These are phyloP conservation scores for Astur gentilis DNA, from an alignment of 2,113 vertebrate species.

Conservation along the genomic window DNA sequence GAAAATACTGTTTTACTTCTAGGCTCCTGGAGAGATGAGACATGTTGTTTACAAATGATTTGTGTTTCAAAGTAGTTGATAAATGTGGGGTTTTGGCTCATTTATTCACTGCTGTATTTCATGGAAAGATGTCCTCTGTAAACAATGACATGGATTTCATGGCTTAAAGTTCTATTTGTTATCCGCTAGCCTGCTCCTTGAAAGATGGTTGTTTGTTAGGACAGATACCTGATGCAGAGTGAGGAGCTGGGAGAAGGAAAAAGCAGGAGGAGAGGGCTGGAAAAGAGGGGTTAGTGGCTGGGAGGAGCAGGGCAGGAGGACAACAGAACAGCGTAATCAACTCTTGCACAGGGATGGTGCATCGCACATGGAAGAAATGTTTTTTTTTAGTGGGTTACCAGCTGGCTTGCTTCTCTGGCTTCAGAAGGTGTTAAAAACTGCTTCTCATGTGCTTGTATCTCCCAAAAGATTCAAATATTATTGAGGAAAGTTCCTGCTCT, in stretches of 20 bases:
- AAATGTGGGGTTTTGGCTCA: not conserved
- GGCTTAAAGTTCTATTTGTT: not conserved
- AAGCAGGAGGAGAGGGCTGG: not conserved
- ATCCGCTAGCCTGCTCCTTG: not conserved
- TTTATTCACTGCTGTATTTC: not conserved
- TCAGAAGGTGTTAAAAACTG: not conserved
- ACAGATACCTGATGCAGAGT: rapidly evolving
- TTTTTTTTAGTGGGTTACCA: not conserved
- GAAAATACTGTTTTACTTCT: slow-evolving; percentile 6
- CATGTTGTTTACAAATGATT: not conserved
- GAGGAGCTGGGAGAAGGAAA: not conserved
- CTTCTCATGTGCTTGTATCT: not conserved
- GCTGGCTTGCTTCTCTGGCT: not conserved
- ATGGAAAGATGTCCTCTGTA: not conserved
- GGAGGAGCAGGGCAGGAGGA: not conserved
- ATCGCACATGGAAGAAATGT: rapidly evolving
- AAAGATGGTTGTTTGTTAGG: not conserved
- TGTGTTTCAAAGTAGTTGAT: not conserved
- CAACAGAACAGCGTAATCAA: not conserved
- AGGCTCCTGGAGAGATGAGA: not conserved
- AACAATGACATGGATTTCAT: not conserved
- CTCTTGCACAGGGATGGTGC: not conserved
- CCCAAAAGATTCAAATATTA: not conserved
- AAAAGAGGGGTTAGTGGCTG: not conserved
- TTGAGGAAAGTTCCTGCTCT: not conserved